These are phyloP conservation scores for Colius striatus DNA, from an alignment of 2,113 vertebrate genomes.

Conservation along the genomic window DNA sequence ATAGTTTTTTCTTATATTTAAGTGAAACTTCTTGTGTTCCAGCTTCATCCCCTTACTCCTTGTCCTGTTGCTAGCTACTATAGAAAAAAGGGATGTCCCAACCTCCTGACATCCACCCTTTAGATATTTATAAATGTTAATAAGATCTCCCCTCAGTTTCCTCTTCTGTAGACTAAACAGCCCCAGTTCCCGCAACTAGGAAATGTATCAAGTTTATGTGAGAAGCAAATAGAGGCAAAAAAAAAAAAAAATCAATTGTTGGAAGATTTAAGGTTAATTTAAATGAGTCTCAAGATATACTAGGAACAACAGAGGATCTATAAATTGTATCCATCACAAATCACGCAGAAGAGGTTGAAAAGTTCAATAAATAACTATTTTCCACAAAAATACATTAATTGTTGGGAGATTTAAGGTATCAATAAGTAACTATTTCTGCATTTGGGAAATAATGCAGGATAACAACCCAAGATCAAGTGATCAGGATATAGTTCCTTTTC, in stretches of 20 bases:
- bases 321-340: neutral
- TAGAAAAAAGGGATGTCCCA: no score
- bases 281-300: slow-evolving; percentile 25
- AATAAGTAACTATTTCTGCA: slow-evolving; percentile 55
- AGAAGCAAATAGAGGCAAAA: neutral
- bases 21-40: no score
- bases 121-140: no score
- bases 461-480: neutral
- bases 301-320: slow-evolving; percentile 22
- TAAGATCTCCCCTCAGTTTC: no score
- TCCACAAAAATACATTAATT: no score
- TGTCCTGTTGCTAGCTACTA: no score
- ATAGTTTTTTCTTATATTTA: no score
- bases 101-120: no score
- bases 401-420: neutral
- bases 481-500: neutral
- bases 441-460: slow-evolving; percentile 15
- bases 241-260: slow-evolving; percentile 4
- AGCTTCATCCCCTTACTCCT: no score
- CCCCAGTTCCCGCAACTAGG: neutral
- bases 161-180: no score
- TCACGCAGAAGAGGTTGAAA: slow-evolving; percentile 35
- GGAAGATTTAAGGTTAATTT: slow-evolving; percentile 20
- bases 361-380: slow-evolving; percentile 63
- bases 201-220: neutral